Evolutionary conservation across 2,888 invertebrate species (phyloP), one percentile per base, ranked within the genome.

Genomic region (Cloeon dipterum): DNA sequence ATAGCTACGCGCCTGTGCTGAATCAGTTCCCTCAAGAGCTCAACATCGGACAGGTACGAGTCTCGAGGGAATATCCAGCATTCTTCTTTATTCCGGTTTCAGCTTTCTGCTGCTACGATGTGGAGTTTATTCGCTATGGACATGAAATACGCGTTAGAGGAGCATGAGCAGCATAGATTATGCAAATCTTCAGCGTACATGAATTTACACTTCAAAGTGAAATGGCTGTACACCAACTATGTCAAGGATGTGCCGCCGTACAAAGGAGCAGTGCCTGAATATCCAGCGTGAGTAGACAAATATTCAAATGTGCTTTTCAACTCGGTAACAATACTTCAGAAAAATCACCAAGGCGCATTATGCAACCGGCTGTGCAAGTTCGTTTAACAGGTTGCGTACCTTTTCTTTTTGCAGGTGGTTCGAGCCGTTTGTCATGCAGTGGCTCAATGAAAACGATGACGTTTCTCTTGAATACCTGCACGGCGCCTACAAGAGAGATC

Each of bases 391-490:
- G 10, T n/a, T n/a, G 11, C 7, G 18, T 17, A 20, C 23, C n/a
- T 34, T 35, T 40, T 41, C 36, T 34, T 38, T 40, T 44, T 48
- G 26, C 49, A 68, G 66, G 44, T 99, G 96, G 96, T 99, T 99
- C 57, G 96, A 96, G 57, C 94, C 96, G n/a, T 99, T 98, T 59
- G 98, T 99, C 32, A 98, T 99, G 96, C 96, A 96, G 57, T 99
- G 98, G 98, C 68, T 99, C 26, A 96, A 96, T 53, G 98, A 98
- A 57, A 99, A 99, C 55, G 98, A 99, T 53, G 96, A 96, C 49
- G 94, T 98, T 2, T 96, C 94, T 1, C 66, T 98, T 52, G 98
- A 98, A 58, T 98, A 96, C 61, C 74, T 99, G 45, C 85, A 96
- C 55, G 93, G 94, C 58, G 98, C 98, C 48, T 99, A 96, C 59